A percentile compares a stretch with the other conserved stretches of the same genome.
Evolutionary conservation across 1,140 invertebrate species (phyloP).

Genomic region (Pentalonia nigronervosa): DNA sequence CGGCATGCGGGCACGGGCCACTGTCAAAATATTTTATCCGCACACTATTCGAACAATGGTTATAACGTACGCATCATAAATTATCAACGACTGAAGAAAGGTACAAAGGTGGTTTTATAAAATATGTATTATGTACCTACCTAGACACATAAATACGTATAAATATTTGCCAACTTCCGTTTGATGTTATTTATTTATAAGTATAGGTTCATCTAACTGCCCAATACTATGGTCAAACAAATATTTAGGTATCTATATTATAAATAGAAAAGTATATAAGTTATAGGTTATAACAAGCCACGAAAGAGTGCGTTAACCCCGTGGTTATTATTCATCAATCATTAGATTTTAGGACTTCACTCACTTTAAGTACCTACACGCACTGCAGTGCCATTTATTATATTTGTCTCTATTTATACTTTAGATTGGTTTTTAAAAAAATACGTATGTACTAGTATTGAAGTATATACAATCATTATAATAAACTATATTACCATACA

Average conservation of each 20-base stretch:
- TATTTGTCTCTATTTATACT: neutral
- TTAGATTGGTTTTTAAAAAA: neutral
- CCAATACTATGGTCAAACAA: neutral
- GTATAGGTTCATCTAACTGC: neutral
- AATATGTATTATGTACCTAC: neutral
- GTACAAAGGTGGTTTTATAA: neutral
- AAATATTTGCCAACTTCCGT: conserved; percentile 35
- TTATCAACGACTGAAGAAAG: neutral
- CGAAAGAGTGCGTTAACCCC: neutral
- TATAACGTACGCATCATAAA: conserved; percentile 17
- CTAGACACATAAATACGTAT: neutral
- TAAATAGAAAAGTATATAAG: neutral
- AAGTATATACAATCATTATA: too few species aligned
- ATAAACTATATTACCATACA: too few species aligned
- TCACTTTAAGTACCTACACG: too few species aligned
- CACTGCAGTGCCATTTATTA: neutral
- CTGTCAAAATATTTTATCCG: conserved; percentile 51
- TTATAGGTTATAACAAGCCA: neutral
- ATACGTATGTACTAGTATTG: neutral
- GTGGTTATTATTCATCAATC: neutral
- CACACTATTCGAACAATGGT: conserved; percentile 32
- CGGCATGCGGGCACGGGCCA: conserved; percentile 32
- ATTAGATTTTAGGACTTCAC: neutral
- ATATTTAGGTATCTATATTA: neutral
- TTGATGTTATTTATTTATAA: neutral